phyloP scores from a whole-genome alignment of 1,140 invertebrate species.

The Saccostrea glomerata region DNA sequence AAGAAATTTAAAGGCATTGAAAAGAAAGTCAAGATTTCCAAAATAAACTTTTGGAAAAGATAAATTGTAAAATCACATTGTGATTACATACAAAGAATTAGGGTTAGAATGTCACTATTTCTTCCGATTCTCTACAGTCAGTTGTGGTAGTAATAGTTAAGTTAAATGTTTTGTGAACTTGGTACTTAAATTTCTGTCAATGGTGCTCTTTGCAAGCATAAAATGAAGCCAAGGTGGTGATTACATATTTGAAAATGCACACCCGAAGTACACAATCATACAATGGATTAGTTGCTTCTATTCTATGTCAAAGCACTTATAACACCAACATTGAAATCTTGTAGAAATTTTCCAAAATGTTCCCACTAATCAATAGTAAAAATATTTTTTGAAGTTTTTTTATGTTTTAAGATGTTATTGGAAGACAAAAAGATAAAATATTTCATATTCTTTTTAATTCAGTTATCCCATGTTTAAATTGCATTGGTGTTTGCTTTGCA shows the following conservation, averaged over 20 bases:
- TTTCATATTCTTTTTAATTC: too few species aligned
- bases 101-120: neutral
- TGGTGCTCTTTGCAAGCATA: constrained; percentile 35
- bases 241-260: constrained; percentile 30
- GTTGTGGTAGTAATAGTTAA: neutral
- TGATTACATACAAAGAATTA: neutral
- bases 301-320: constrained; percentile 4
- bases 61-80: neutral
- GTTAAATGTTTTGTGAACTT: neutral
- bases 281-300: constrained; percentile 14
- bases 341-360: neutral
- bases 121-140: neutral
- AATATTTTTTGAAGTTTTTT: neutral
- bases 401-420: too few species aligned
- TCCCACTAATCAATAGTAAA: neutral
- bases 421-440: too few species aligned
- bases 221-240: constrained; percentile 26
- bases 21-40: neutral
- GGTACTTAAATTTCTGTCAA: neutral
- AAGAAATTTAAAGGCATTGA: neutral
- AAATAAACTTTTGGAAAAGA: constrained; percentile 2
- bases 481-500: constrained; percentile 6
- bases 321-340: neutral
- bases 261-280: neutral
- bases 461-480: neutral